Base-by-base conservation (phyloP, 2,113 vertebrate genomes). In the Pica pica region DNA sequence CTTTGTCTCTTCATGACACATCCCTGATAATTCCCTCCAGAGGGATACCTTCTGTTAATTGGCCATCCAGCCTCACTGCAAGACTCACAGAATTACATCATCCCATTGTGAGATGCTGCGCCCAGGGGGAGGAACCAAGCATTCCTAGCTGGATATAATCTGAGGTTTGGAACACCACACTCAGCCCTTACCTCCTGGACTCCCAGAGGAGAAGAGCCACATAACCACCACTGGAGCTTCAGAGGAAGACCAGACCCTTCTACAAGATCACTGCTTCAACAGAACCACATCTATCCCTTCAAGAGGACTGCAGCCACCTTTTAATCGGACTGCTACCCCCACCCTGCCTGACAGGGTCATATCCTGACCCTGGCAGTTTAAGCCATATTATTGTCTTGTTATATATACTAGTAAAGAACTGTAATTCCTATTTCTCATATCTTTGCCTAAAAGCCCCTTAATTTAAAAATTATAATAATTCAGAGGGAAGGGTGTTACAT, bases 341-440 rank as follows among this genome's bases (percentile, higher is more conserved):
- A 35, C 33, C 22, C 33, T 57, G 56, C 3, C 56, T 1, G 0
- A 24, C 21, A 24, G 33, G 14, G 33, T 24, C 5, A 2, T 57
- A 24, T 16, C 9, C 56, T 35, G 33, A 16, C 21, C 35, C 33
- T 57, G 33, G 2, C 33, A 57, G 22, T 3, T 57, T 35, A 35
- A 57, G 9, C 33, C 33, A 57, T 57, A 57, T 24, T 57, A 24
- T 35, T 35, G 33, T 6, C 56, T 57, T 35, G 6, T 57, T 16
- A 35, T 35, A n/a, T n/a, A 35, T 16, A 23, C 16, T 24, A 59
- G 56, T 35, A 35, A 35, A 59, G 56, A 24, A 35, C n/a, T 24
- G 56, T 24, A 35, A 35, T 35, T 24, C n/a, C n/a, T 59, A 7
- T 59, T 35, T 23, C 56, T n/a, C 21, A 57, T n/a, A 23, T 23